Conservation (phyloP, 2,113 vertebrate genomes). For the Tenebrosternarchus preto region DNA sequence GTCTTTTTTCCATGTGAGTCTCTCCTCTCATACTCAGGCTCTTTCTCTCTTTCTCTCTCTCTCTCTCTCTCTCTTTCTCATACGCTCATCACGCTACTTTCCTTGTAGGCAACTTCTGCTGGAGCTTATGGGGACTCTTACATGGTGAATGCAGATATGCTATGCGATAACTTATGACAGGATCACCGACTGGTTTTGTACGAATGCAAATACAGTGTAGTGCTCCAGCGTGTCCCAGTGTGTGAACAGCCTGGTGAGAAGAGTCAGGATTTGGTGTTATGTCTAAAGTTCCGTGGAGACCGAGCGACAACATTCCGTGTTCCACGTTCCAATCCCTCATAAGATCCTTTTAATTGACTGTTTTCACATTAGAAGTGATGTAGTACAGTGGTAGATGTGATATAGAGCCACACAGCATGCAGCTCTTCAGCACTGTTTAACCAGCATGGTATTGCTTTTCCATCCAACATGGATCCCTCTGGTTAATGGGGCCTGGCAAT, state of each 20-base stretch:
- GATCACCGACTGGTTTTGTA: neutral
- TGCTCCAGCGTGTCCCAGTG: too few species aligned
- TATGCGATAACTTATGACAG: neutral
- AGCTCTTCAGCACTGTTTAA: conserved; percentile 17
- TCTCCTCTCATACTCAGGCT: too few species aligned
- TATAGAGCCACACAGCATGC: neutral
- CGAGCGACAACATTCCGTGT: neutral
- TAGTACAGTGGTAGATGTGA: neutral
- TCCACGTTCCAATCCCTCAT: neutral
- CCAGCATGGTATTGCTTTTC: conserved; percentile 35
- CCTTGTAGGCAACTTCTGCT: neutral
- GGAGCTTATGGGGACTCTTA: neutral
- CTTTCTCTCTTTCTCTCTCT: too few species aligned
- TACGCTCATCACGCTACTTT: neutral
- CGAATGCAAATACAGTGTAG: neutral
- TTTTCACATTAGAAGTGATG: neutral
- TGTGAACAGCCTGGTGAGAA: too few species aligned
- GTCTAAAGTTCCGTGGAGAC: neutral
- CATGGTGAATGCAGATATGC: neutral
- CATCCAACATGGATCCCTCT: conserved; percentile 54
- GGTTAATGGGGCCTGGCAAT: conserved; percentile 56
- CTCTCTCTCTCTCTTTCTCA: too few species aligned
- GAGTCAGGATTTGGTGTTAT: too few species aligned
- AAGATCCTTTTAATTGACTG: neutral
- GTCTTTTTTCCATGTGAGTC: too few species aligned